phyloP scores from a whole-genome alignment of 2,113 vertebrate genomes.

The Siniperca chuatsi region DNA sequence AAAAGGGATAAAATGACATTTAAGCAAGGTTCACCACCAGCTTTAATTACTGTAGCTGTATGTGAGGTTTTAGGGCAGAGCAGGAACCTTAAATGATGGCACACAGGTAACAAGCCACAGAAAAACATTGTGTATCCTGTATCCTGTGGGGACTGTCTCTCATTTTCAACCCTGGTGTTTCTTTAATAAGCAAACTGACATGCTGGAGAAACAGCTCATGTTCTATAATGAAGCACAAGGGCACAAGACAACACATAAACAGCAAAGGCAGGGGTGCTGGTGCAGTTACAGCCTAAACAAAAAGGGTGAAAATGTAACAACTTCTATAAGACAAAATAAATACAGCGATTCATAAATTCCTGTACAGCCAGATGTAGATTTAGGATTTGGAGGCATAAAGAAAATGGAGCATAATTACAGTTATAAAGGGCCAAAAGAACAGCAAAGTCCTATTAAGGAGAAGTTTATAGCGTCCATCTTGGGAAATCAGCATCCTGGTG shows the following conservation, averaged over 20 bases:
- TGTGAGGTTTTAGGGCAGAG: neutral
- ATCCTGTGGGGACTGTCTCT: neutral
- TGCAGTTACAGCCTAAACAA: constrained; percentile 18
- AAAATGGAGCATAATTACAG: constrained; percentile 12
- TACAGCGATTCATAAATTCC: constrained; percentile 29
- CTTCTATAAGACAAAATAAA: constrained; percentile 51
- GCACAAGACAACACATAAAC: constrained; percentile 6
- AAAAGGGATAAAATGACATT: neutral
- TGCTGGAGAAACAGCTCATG: neutral
- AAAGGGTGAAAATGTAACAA: constrained; percentile 19
- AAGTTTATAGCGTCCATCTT: constrained; percentile 33
- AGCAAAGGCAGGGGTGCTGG: neutral
- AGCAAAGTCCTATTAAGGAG: neutral
- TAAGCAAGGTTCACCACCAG: neutral
- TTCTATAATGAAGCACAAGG: constrained; percentile 8
- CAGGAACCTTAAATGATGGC: neutral
- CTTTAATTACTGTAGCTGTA: neutral
- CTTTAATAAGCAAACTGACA: neutral
- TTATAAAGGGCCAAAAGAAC: constrained; percentile 29
- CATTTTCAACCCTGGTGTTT: neutral
- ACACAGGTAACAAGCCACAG: neutral
- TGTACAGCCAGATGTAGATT: constrained; percentile 22
- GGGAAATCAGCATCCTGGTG: constrained; percentile 11
- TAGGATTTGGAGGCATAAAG: neutral
- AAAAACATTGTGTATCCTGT: neutral